phyloP scores from a whole-genome alignment of 2,113 vertebrate species.

The Clarias magur region DNA sequence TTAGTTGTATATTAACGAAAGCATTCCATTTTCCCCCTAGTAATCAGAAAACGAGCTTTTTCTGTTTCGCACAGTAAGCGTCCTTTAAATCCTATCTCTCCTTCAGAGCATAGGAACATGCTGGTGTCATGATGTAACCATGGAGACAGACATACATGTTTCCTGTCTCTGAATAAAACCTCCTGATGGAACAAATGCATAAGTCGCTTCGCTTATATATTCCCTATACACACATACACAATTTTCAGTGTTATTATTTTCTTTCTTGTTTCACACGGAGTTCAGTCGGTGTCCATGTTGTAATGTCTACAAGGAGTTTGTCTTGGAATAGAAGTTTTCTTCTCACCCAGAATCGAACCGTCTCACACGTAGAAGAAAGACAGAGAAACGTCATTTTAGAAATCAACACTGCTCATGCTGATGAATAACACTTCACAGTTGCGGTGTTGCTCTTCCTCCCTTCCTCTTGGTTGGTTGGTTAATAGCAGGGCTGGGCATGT shows the following conservation, averaged over 20 bases:
- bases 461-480: constrained; percentile 15
- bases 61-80: constrained; percentile 16
- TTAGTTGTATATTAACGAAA: constrained; percentile 1
- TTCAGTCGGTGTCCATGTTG: background rate
- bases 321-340: constrained; percentile 11
- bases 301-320: constrained; percentile 43
- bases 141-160: constrained; percentile 25
- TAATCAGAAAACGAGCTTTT: constrained; percentile 23
- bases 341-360: background rate
- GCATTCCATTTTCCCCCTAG: background rate
- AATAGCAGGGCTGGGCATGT: background rate
- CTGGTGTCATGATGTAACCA: constrained; percentile 24
- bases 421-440: background rate
- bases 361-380: background rate
- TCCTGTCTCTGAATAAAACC: background rate
- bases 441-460: background rate
- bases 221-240: background rate
- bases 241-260: background rate
- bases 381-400: background rate
- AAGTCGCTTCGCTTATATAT: background rate
- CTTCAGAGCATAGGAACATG: constrained; percentile 3
- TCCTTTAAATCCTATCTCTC: background rate
- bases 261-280: background rate
- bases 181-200: background rate
- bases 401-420: constrained; percentile 16